These are phyloP conservation scores for Drosophila parvula DNA, from an alignment of 1,140 invertebrate species.

Conservation along the genomic window DNA sequence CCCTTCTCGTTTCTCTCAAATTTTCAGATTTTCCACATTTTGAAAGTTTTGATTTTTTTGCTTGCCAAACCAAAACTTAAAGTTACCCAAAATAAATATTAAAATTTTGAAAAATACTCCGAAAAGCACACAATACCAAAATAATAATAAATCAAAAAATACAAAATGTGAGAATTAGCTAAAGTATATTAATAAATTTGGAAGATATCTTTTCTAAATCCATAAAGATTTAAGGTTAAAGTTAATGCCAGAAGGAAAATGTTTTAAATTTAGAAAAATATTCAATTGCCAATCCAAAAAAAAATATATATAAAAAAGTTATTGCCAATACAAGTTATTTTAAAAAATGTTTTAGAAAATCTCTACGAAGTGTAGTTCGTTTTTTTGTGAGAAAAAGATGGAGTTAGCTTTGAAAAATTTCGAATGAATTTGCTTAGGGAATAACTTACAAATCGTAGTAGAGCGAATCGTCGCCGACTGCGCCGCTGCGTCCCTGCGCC, in stretches of 20 bases:
- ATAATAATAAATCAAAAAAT: slow-evolving; percentile 53
- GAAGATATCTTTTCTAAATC: slow-evolving; percentile 19
- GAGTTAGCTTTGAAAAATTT: slow-evolving; percentile 52
- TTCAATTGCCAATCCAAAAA: slow-evolving; percentile 22
- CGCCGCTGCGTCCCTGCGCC: slow-evolving; percentile 51
- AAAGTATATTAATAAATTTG: slow-evolving; percentile 29
- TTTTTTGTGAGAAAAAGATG: slow-evolving; percentile 43
- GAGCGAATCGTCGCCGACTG: slow-evolving; percentile 67
- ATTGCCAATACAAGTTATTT: slow-evolving; percentile 48
- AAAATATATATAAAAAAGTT: slow-evolving; percentile 15
- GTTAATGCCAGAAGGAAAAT: slow-evolving; percentile 48
- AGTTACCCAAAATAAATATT: slow-evolving; percentile 22
- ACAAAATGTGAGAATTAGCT: slow-evolving; percentile 67
- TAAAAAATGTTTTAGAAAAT: slow-evolving; percentile 41
- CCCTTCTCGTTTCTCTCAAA: slow-evolving; percentile 9
- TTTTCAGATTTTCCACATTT: slow-evolving; percentile 51
- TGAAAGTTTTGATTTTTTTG: slow-evolving; percentile 50
- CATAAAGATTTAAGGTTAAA: slow-evolving; percentile 21
- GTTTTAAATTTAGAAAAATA: slow-evolving; percentile 25
- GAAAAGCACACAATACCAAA: slow-evolving; percentile 22
- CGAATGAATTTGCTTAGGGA: slow-evolving; percentile 27
- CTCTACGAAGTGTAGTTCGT: slow-evolving; percentile 26
- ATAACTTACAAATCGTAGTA: slow-evolving; percentile 83
- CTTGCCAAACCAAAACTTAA: slow-evolving; percentile 15
- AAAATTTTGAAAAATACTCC: slow-evolving; percentile 52